phyloP scores from a whole-genome alignment of 2,113 vertebrate species.

The Aplodontia rufa region DNA sequence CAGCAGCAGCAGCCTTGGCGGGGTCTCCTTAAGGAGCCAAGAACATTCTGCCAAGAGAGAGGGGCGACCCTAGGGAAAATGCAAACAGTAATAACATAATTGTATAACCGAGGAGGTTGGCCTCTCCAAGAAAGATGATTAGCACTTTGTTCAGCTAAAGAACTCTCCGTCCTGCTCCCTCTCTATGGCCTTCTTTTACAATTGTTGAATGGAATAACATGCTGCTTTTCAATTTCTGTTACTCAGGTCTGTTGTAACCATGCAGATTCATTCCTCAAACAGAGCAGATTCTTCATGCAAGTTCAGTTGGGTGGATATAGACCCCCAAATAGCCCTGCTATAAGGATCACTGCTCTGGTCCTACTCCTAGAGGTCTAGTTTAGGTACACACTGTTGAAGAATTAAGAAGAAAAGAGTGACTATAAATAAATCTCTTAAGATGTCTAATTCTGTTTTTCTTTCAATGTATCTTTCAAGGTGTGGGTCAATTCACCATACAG shows the following conservation, averaged over 20 bases:
- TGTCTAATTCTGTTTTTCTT: neutral
- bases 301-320: rapidly evolving
- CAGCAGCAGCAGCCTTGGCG: neutral
- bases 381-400: neutral
- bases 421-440: neutral
- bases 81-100: neutral
- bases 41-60: conserved; percentile 1
- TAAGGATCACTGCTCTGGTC: neutral
- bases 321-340: neutral
- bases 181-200: neutral
- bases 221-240: neutral
- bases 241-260: neutral
- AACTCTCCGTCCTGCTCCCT: neutral
- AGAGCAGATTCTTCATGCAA: neutral
- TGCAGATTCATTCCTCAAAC: neutral
- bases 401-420: neutral
- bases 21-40: neutral
- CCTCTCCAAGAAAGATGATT: neutral
- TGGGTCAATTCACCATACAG: neutral
- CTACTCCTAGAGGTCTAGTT: neutral
- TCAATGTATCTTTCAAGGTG: neutral
- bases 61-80: neutral
- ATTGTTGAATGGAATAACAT: neutral
- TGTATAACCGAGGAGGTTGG: neutral
- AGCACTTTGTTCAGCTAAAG: neutral